These are phyloP conservation scores for Macrobrachium rosenbergii DNA, from an alignment of 1,140 invertebrate genomes.

Conservation along the genomic window DNA sequence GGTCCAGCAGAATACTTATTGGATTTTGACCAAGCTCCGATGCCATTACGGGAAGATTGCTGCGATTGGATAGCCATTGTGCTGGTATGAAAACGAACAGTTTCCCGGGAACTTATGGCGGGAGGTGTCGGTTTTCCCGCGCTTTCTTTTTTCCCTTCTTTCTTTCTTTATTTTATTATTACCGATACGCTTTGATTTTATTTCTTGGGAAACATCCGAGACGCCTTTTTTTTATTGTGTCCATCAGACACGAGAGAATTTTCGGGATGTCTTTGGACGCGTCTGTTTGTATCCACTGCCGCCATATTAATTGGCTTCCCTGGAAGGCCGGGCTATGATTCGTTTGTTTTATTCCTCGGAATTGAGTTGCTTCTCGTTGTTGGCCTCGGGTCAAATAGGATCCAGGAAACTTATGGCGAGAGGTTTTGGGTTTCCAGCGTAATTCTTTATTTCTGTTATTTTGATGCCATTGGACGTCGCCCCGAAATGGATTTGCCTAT, in stretches of 20 bases:
- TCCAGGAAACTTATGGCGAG: too few species aligned
- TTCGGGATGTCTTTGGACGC: too few species aligned
- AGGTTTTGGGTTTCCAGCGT: too few species aligned
- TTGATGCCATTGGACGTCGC: too few species aligned
- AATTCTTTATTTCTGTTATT: too few species aligned
- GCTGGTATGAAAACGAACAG: slow-evolving; percentile 60
- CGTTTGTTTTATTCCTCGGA: too few species aligned
- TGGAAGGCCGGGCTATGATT: too few species aligned
- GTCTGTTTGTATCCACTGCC: too few species aligned
- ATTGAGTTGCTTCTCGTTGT: too few species aligned
- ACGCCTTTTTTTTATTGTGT: neutral
- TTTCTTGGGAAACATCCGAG: slow-evolving; percentile 9
- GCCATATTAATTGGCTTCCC: too few species aligned
- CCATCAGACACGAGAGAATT: neutral
- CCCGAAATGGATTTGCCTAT: too few species aligned
- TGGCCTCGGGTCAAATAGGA: too few species aligned
- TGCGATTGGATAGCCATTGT: slow-evolving; percentile 58
- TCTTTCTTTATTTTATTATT: slow-evolving; percentile 44
- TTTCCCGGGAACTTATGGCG: slow-evolving; percentile 42
- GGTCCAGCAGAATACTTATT: slow-evolving; percentile 53
- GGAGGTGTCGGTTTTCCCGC: slow-evolving; percentile 6
- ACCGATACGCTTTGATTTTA: slow-evolving; percentile 33
- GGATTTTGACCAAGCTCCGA: slow-evolving; percentile 44
- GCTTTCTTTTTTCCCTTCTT: slow-evolving; percentile 10
- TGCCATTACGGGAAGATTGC: slow-evolving; percentile 56